Base-by-base conservation (phyloP, 2,113 vertebrate genomes). In the Hirundichthys speculiger region DNA sequence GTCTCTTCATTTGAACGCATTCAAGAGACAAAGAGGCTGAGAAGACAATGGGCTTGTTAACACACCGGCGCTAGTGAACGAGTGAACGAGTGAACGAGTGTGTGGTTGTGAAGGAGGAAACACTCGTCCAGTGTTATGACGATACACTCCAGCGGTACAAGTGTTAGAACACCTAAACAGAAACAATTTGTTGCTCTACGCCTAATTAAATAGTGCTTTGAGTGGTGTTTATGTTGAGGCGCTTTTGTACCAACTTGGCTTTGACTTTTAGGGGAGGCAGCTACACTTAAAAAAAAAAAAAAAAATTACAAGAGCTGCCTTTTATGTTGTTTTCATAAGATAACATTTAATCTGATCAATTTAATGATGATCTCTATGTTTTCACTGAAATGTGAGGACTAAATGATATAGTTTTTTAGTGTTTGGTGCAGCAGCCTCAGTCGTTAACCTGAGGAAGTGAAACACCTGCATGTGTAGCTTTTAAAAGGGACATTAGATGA, bases 11-110 rank as follows among this genome's bases (percentile, higher is more conserved):
- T 90, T 88, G 84, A 73, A 51, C 73, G 79, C 75, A 85, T 91
- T 92, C 74, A 86, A 55, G 77, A 87, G 76, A 88, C 90, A 90
- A 86, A 86, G 83, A 88, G 64, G 84, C 52, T 59, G 78, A 88
- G 83, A 85, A 78, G 83, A 84, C 75, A 77, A 83, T 75, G 77
- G 71, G 68, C 88, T 90, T 89, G 88, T 91, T 91, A 88, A 89
- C 90, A 86, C 85, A 79, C 72, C 64, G 68, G 79, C 85, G 73
- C 88, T 84, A 83, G 83, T 84, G 86, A 83, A 63, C 64, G 72
- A 63, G 85, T 80, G 86, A 85, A 83, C 69, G 77, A 84, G 65
- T 85, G 71, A 73, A 75, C 71, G 68, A 77, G 86, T 85, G 86
- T 69, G 74, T 86, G 64, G 85, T 69, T 72, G 77, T 76, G 71